Evolutionary conservation across 2,888 invertebrate species (phyloP).

Genomic region (Plagodis pulveraria): DNA sequence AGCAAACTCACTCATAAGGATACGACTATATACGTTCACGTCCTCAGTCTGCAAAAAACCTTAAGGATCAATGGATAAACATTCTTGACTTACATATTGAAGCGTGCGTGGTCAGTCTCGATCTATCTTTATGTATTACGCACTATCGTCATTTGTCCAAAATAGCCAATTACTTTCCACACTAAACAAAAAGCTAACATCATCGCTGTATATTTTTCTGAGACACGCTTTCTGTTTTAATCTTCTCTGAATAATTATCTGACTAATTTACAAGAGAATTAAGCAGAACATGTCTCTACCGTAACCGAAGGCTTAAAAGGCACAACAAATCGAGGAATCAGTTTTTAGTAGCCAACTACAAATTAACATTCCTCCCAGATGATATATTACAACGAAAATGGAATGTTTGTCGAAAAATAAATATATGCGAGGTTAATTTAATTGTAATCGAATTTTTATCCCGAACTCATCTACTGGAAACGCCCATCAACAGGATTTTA

Average conservation of each 20-base stretch:
- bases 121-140: too few species aligned
- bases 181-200: too few species aligned
- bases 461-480: slow-evolving; percentile 69
- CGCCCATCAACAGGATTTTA: slow-evolving; percentile 69
- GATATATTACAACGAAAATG: slow-evolving; percentile 50
- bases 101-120: too few species aligned
- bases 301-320: slow-evolving; percentile 8
- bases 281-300: background rate
- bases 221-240: too few species aligned
- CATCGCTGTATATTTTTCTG: too few species aligned
- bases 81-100: too few species aligned
- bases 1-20: too few species aligned
- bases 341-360: slow-evolving; percentile 40
- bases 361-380: slow-evolving; percentile 67
- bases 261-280: background rate
- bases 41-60: too few species aligned
- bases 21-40: too few species aligned
- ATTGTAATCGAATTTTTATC: slow-evolving; percentile 83
- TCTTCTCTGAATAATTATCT: background rate
- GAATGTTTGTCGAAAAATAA: slow-evolving; percentile 71
- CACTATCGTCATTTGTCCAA: too few species aligned
- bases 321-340: slow-evolving; percentile 12
- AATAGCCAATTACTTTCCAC: too few species aligned
- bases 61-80: too few species aligned
- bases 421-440: slow-evolving; percentile 77